Percentiles rank a stretch among this genome's conserved stretches.
Evolutionary conservation across 2,113 vertebrate species (phyloP).

Genomic region (human): GRCh38 chr2:116245501-116246000

Average conservation of each 20-base stretch:
- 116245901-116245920: not conserved
- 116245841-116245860: not conserved
- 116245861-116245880: not conserved
- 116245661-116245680: not conserved
- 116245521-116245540: not conserved
- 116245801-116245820: not conserved
- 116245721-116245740: not conserved
- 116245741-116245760: not conserved
- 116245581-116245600: not conserved
- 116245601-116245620: conserved; percentile 50
- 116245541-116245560: conserved; percentile 1
- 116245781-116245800: not conserved
- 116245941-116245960: not conserved
- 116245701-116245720: not conserved
- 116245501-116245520: not conserved
- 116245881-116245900: not conserved
- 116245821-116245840: not conserved
- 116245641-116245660: conserved; percentile 47
- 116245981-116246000: not conserved
- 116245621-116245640: conserved; percentile 16
- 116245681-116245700: conserved; percentile 26
- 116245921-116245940: not conserved
- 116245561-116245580: not conserved
- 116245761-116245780: not conserved
- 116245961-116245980: not conserved